Evolutionary conservation across 1,140 invertebrate genomes (phyloP).

Genomic region (Apis cerana): DNA sequence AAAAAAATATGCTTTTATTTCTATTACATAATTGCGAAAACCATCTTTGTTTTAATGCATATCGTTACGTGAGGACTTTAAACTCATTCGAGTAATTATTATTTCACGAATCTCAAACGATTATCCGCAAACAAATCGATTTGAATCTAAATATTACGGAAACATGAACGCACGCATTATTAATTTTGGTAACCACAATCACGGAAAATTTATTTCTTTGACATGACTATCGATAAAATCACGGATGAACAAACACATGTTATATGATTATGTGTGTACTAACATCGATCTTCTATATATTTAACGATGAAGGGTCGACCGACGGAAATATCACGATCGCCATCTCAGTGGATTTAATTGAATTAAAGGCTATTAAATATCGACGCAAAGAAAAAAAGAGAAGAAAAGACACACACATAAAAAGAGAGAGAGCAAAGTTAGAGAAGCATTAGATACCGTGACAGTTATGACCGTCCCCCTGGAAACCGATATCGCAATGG

Average conservation of each 20-base stretch:
- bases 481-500: slow-evolving; percentile 91
- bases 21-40: background rate
- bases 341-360: background rate
- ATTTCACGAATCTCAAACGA: background rate
- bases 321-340: slow-evolving; percentile 6
- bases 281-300: slow-evolving; percentile 29
- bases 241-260: background rate
- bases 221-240: background rate
- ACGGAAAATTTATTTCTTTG: background rate
- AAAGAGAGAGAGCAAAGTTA: slow-evolving; percentile 40
- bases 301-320: slow-evolving; percentile 14
- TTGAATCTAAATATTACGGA: background rate
- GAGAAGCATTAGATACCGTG: slow-evolving; percentile 82
- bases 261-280: background rate
- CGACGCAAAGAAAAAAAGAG: background rate
- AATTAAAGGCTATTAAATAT: background rate
- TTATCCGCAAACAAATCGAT: background rate
- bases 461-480: slow-evolving; percentile 90
- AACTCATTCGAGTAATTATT: no score
- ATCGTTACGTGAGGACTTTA: background rate
- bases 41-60: background rate
- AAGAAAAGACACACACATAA: background rate
- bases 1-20: background rate
- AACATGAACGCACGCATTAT: background rate
- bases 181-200: slow-evolving; percentile 1